phyloP scores from a whole-genome alignment of 2,888 invertebrate species.

The Dilophus febrilis region DNA sequence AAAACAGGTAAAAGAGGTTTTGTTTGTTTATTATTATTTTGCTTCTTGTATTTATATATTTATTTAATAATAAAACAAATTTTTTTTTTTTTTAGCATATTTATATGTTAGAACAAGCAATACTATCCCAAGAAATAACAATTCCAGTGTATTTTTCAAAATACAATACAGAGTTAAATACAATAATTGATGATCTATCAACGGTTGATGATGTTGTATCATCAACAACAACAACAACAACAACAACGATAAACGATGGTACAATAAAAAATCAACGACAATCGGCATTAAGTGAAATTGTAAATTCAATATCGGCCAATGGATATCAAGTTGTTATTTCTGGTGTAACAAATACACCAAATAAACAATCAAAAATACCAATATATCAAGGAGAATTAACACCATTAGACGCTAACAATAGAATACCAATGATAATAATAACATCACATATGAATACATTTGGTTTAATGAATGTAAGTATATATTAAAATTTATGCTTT shows the following conservation, averaged over 20 bases:
- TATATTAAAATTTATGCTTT: too few relatives aligned
- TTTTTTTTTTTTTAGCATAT: conserved; percentile 39
- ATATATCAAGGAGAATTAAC: conserved; percentile 71
- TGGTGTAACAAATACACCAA: conserved; percentile 49
- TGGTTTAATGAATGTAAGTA: conserved; percentile 73
- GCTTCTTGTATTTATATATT: not conserved
- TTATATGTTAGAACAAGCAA: conserved; percentile 59
- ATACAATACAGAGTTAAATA: conserved; percentile 55
- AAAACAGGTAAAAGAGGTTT: conserved; percentile 39
- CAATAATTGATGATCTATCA: conserved; percentile 59
- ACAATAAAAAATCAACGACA: conserved; percentile 33
- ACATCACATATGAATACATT: conserved; percentile 89
- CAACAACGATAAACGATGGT: conserved; percentile 33
- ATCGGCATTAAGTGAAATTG: conserved; percentile 67
- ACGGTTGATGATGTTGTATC: conserved; percentile 53
- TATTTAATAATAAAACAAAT: not conserved
- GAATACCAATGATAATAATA: conserved; percentile 72
- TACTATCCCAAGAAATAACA: conserved; percentile 59
- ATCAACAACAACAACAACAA: conserved; percentile 37
- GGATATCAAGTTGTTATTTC: conserved; percentile 79
- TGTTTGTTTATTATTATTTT: not conserved
- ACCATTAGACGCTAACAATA: conserved; percentile 34
- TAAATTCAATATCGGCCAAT: conserved; percentile 80
- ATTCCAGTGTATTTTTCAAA: conserved; percentile 79
- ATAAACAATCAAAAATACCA: conserved; percentile 67